phyloP scores from a whole-genome alignment of 2,113 vertebrate genomes.

The Mystacornis crossleyi region DNA sequence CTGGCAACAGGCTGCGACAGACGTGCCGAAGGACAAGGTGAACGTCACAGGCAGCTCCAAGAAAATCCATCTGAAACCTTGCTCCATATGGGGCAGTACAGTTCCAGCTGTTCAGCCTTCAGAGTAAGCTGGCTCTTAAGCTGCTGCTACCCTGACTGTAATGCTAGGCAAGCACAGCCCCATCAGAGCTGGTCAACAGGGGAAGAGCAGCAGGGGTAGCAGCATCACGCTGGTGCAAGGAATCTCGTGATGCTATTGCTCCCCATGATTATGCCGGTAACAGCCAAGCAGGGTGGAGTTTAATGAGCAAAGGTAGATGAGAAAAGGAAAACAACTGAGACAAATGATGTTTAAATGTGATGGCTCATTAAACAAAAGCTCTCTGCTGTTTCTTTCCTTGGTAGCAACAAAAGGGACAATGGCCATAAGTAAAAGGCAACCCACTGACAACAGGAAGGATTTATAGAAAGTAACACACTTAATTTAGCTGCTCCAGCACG shows the following conservation, averaged over 20 bases:
- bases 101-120: slow-evolving; percentile 17
- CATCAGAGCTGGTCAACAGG: neutral
- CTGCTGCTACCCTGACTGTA: neutral
- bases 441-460: slow-evolving; percentile 32
- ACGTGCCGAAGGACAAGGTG: neutral
- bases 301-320: slow-evolving; percentile 64
- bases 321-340: slow-evolving; percentile 59
- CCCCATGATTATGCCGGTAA: slow-evolving; percentile 22
- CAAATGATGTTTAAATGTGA: slow-evolving; percentile 58
- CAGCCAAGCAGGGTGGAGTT: slow-evolving; percentile 37
- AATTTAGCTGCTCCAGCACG: neutral
- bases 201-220: neutral
- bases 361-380: slow-evolving; percentile 59
- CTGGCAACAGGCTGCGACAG: neutral
- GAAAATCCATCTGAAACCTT: neutral
- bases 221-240: neutral
- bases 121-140: neutral
- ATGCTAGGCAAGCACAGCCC: neutral
- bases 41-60: slow-evolving; percentile 23
- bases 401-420: slow-evolving; percentile 17
- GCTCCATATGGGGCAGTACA: slow-evolving; percentile 19
- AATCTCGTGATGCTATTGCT: slow-evolving; percentile 24
- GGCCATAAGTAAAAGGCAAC: slow-evolving; percentile 39
- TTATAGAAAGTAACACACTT: slow-evolving; percentile 11
- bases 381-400: slow-evolving; percentile 24